phyloP scores from a whole-genome alignment of 2,888 invertebrate genomes.

The Coecobrya sp. region DNA sequence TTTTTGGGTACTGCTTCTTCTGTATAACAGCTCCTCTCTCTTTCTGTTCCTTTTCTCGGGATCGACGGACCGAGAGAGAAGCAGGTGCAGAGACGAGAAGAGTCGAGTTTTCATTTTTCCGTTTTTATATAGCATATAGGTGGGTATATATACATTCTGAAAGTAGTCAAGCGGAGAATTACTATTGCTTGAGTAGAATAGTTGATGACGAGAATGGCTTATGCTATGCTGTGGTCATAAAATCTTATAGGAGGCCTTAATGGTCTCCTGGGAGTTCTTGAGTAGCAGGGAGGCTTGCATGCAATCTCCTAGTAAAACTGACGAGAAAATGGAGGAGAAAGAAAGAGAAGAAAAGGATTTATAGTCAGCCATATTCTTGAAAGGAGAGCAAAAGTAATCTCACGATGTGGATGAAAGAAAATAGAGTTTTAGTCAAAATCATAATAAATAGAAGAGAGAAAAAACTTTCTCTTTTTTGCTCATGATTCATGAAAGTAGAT shows the following conservation, averaged over 20 bases:
- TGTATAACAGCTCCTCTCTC: conserved; percentile 54
- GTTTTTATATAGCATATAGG: conserved; percentile 11
- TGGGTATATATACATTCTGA: neutral
- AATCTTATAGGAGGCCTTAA: conserved; percentile 80
- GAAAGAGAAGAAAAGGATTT: conserved; percentile 56
- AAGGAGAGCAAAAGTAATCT: conserved; percentile 66
- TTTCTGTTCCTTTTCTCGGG: conserved; percentile 63
- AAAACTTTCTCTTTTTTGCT: conserved; percentile 45
- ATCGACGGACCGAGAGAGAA: conserved; percentile 66
- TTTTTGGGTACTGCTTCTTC: conserved; percentile 72
- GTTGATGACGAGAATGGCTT: conserved; percentile 41
- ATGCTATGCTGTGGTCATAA: conserved; percentile 68
- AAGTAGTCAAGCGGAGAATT: conserved; percentile 47
- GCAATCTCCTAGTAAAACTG: conserved; percentile 75
- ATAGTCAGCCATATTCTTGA: conserved; percentile 61
- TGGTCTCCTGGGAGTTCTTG: conserved; percentile 77
- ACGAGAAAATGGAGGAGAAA: conserved; percentile 52
- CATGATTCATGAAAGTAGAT: conserved; percentile 79
- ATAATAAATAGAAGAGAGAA: conserved; percentile 36
- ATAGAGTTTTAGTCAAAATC: conserved; percentile 48
- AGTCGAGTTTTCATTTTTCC: conserved; percentile 65
- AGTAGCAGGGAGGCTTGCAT: conserved; percentile 78
- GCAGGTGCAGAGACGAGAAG: conserved; percentile 74
- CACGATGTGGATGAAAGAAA: conserved; percentile 55
- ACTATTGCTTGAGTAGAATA: conserved; percentile 11